Evolutionary conservation across 2,797 vertebrate genomes (phyloP).

Genomic region (Clarias fuscus): DNA sequence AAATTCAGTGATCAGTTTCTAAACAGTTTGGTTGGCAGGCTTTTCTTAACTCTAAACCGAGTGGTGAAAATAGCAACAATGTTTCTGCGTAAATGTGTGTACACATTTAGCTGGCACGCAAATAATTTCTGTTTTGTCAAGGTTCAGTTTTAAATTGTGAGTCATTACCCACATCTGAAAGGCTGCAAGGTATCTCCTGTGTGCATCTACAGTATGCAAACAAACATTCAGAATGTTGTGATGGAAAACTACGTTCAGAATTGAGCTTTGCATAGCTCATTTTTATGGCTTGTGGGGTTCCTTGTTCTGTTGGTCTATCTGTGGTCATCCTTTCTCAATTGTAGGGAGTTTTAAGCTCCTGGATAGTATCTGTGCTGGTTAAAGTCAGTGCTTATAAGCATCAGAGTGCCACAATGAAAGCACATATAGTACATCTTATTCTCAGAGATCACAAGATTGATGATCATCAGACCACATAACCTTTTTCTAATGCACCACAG

Average conservation of each 20-base stretch:
- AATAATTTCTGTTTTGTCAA: neutral
- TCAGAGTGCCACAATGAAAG: too few relatives aligned
- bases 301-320: too few relatives aligned
- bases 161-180: neutral
- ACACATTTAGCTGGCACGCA: neutral
- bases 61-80: neutral
- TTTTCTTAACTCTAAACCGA: neutral
- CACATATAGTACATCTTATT: too few relatives aligned
- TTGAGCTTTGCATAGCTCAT: neutral
- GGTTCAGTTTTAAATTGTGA: neutral
- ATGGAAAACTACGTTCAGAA: neutral
- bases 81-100: neutral
- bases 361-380: too few relatives aligned
- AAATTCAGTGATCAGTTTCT: neutral
- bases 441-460: too few relatives aligned
- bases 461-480: too few relatives aligned
- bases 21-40: neutral
- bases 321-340: too few relatives aligned
- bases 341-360: too few relatives aligned
- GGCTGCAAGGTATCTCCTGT: neutral
- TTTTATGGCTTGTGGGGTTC: too few relatives aligned
- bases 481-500: too few relatives aligned
- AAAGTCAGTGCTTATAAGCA: too few relatives aligned
- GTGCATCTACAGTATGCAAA: neutral
- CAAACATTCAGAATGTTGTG: neutral